Evolutionary conservation across 1,140 invertebrate species (phyloP), one percentile per base, ranked within the genome.

Genomic region (Centruroides vittatus): DNA sequence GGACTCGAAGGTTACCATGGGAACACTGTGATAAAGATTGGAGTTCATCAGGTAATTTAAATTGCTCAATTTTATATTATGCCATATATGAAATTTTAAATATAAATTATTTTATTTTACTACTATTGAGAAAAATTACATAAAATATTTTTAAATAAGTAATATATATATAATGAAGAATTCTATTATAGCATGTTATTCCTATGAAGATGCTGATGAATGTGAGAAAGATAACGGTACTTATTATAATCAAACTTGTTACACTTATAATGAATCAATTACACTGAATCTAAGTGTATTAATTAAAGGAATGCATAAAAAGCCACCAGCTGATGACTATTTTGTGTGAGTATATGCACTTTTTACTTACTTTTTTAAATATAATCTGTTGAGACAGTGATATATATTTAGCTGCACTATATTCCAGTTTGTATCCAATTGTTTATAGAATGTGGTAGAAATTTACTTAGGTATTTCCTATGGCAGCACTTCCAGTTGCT

Each of bases 281-380:
- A 73, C 73, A 52, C 69, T 76, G 35, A 78, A 80, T 49, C 75
- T 79, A 47, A 75, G 72, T 5, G 13, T 63, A 3, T 69, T 78
- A 35, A 72, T 73, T 35, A 72, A 73, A 10, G 76, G 77, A 59
- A 80, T 80, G 13, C 73, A 82, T 36, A 69, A 63, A 52, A 73
- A 74, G 65, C 83, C 86, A 52, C 86, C 87, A 1, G 86, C 87
- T 55, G 86, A 89, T 71, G 86, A 89, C 73, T 90, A 87, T 72
- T 90, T 89, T 73, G 84, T 82, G 86, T 89, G 75, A 81, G 82
- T 80, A 54, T 41, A 34, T 49, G 41, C 1, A 41, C 5, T 6
- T 41, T 6, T 41, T 41, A 4, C 8, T 65, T 41, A 57, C 57
- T 35, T 58, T 41, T 68, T 47, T 57, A 76, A 73, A 12, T 63